These are phyloP conservation scores for Heterodera carotae DNA, from an alignment of 1,140 invertebrate genomes.

Conservation along the genomic window DNA sequence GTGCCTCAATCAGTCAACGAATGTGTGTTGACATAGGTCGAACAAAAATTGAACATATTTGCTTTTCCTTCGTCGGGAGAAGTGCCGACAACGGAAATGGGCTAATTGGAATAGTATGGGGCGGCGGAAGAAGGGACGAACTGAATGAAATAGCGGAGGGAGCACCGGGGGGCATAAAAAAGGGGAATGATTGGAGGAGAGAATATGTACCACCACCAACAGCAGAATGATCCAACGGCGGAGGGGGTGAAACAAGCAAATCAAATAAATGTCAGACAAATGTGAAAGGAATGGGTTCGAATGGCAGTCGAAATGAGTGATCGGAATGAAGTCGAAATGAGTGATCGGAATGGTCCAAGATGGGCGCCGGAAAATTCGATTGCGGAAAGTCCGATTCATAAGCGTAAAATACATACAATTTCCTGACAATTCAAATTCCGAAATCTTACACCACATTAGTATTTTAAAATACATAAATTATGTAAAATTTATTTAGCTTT, in stretches of 20 bases:
- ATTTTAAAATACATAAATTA: too few species aligned
- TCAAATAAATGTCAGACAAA: too few species aligned
- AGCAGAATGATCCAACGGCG: not conserved
- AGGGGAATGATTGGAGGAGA: not conserved
- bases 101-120: conserved; percentile 4
- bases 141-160: not conserved
- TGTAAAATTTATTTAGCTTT: too few species aligned
- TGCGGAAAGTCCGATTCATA: too few species aligned
- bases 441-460: too few species aligned
- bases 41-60: not conserved
- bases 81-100: not conserved
- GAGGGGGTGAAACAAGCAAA: too few species aligned
- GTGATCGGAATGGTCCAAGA: too few species aligned
- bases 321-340: not conserved
- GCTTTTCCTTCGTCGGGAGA: not conserved
- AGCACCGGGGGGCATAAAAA: not conserved
- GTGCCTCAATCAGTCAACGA: conserved; percentile 1
- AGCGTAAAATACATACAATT: too few species aligned
- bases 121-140: not conserved
- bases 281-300: too few species aligned
- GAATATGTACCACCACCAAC: not conserved
- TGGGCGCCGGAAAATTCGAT: too few species aligned
- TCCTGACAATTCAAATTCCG: too few species aligned
- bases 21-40: not conserved
- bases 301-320: too few species aligned